Conservation (phyloP, 2,888 invertebrate species). For the Frankliniella fusca region DNA sequence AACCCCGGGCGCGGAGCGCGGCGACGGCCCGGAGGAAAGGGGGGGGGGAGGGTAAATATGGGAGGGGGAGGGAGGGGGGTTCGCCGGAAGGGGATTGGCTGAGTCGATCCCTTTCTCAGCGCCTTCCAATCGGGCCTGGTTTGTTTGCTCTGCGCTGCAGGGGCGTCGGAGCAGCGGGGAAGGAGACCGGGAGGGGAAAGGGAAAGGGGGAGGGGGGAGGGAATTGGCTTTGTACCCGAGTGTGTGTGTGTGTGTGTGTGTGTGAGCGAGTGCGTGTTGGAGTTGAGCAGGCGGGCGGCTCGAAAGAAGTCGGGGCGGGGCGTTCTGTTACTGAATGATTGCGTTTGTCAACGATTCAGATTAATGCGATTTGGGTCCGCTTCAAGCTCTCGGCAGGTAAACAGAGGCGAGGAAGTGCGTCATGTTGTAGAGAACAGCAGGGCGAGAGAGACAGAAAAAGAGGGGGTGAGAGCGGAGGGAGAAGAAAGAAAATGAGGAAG, state of each 20-base stretch:
- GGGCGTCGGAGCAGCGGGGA: background rate
- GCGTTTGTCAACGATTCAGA: background rate
- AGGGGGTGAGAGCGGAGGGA: background rate
- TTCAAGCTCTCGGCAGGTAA: background rate
- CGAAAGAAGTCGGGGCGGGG: background rate
- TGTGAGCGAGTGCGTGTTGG: too few species aligned
- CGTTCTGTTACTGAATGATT: background rate
- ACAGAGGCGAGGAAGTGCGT: too few species aligned
- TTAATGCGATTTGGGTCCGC: background rate
- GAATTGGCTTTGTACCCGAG: background rate
- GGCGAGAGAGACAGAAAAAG: background rate
- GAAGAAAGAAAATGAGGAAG: background rate
- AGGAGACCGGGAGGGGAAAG: conserved; percentile 27
- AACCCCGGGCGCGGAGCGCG: background rate
- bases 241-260: conserved; percentile 12
- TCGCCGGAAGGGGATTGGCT: background rate
- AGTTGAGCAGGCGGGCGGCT: too few species aligned
- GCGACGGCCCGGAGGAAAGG: background rate
- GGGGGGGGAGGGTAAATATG: background rate
- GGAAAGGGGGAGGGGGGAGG: conserved; percentile 28
- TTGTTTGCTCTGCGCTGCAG: background rate
- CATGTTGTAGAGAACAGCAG: background rate
- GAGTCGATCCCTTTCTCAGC: conserved; percentile 8
- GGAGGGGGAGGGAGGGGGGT: background rate
- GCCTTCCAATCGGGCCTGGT: conserved; percentile 6